Conservation (phyloP, 2,888 invertebrate genomes). For the Eulithis prunata region DNA sequence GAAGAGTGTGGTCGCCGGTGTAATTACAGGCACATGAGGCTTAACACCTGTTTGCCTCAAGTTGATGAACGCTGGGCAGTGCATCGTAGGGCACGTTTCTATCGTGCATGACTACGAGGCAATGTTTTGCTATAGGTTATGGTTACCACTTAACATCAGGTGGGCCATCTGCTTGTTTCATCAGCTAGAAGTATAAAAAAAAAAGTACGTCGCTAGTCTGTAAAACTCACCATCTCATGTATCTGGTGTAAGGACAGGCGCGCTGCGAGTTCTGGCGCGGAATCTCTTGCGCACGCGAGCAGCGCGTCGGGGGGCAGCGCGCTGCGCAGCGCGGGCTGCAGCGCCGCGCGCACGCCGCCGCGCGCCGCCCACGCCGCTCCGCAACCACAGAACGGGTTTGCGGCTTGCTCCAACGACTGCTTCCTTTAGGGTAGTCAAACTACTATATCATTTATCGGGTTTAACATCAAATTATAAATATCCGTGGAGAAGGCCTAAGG, state of each 20-base stretch:
- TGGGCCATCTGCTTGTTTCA: too few relatives aligned
- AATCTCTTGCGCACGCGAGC: constrained; percentile 94
- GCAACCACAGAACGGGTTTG: constrained; percentile 85
- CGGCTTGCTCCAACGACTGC: constrained; percentile 84
- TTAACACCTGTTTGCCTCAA: too few relatives aligned
- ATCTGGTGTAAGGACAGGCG: constrained; percentile 89
- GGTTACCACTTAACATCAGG: too few relatives aligned
- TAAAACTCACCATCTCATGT: constrained; percentile 90
- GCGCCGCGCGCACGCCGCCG: constrained; percentile 76
- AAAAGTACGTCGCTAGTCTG: not conserved
- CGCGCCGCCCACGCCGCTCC: constrained; percentile 72
- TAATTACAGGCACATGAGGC: too few relatives aligned
- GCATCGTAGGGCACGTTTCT: too few relatives aligned
- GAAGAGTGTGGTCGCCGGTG: too few relatives aligned
- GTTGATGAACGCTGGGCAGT: too few relatives aligned
- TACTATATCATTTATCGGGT: constrained; percentile 49
- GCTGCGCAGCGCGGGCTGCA: constrained; percentile 82
- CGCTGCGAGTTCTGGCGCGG: constrained; percentile 92
- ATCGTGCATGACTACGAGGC: too few relatives aligned
- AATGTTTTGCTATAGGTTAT: too few relatives aligned
- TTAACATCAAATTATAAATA: too few relatives aligned
- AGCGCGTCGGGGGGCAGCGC: constrained; percentile 89
- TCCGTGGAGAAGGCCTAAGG: too few relatives aligned
- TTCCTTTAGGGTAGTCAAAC: constrained; percentile 79
- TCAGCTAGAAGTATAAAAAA: too few relatives aligned